Base-by-base conservation (phyloP, 2,113 vertebrate genomes). In the Cavia porcellus region DNA sequence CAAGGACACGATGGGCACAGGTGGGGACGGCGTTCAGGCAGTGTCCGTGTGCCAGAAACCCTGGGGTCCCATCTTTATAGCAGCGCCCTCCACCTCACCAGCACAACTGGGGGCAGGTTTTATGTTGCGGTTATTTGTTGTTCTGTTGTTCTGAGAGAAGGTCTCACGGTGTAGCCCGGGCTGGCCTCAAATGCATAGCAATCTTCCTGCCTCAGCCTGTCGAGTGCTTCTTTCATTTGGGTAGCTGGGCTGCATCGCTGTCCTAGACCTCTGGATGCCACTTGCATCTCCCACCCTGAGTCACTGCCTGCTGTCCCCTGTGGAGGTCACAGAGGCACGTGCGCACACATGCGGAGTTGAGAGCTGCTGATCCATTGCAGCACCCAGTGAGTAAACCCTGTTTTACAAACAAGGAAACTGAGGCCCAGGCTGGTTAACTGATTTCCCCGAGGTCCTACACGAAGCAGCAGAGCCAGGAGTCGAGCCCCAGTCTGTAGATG, bases 331-430 rank as follows among this genome's bases (percentile, higher is more conserved):
- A 57, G 4, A 19, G 25, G n/a, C 28, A 25, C n/a, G 13, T 57
- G 28, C 22, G 32, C 4, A 1, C 30, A 8, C 38, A 38, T 38
- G 38, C 38, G 38, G 38, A 38, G 38, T 47, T 30, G 30, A 94
- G 24, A 59, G 86, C 25, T n/a, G 55, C 42, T 92, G 55, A 38
- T 72, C 38, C 59, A n/a, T 30, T 35, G 89, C 47, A 22, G 57
- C 80, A 66, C 24, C 17, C 52, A 66, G 14, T 20, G 47, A 90
- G 38, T 45, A 30, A 80, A 50, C 50, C 11, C 28, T 52, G 22
- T 81, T 92, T 93, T 88, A 88, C 59, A 86, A 47, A 89, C 6
- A 93, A 28, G 24, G 82, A 75, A 92, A 64, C 89, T n/a, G 64
- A 93, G 89, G 64, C 52, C 52, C 52, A 5, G 82, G 70, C 13